Evolutionary conservation across 2,113 vertebrate genomes (phyloP).

Genomic region (Aegotheles bennettii): DNA sequence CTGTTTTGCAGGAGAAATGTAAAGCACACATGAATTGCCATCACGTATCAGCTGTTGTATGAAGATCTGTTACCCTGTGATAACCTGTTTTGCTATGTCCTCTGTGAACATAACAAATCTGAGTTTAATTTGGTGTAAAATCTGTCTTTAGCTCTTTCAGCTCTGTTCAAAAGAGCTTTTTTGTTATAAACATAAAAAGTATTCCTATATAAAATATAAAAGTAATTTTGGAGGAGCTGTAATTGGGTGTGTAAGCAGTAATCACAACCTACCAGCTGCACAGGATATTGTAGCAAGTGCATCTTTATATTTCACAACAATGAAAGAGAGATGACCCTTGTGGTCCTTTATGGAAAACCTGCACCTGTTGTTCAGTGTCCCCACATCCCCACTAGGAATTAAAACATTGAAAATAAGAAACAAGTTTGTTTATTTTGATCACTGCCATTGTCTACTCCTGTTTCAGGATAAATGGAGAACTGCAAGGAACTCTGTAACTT

Average conservation of each 20-base stretch:
- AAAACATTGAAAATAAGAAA: neutral
- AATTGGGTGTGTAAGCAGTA: neutral
- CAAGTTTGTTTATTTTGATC: neutral
- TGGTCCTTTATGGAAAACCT: neutral
- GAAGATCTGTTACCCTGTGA: neutral
- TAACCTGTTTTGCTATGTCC: neutral
- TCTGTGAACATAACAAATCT: neutral
- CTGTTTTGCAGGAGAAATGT: neutral
- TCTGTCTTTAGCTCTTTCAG: neutral
- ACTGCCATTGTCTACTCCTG: neutral
- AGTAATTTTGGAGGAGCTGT: neutral
- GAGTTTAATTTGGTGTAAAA: neutral
- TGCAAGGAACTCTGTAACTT: neutral
- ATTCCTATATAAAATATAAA: neutral
- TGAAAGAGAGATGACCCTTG: neutral
- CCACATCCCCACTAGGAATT: neutral
- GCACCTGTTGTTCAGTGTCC: fast-evolving
- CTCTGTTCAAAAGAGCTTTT: neutral
- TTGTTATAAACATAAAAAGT: neutral
- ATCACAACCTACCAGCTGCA: neutral
- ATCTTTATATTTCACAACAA: neutral
- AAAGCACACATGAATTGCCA: neutral
- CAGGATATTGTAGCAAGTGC: neutral
- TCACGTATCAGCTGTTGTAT: neutral
- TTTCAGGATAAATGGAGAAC: neutral